Evolutionary conservation across 2,113 vertebrate genomes (phyloP).

Genomic region (Bos taurus): ARS-UCD2.0 NC_037347.1:35555001-35555500

Average conservation of each 20-base stretch:
- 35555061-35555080: background rate
- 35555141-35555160: too few relatives aligned
- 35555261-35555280: background rate
- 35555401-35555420: background rate
- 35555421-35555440: background rate
- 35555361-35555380: accelerated
- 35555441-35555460: background rate
- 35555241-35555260: accelerated
- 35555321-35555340: background rate
- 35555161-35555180: background rate
- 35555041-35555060: background rate
- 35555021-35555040: background rate
- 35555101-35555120: background rate
- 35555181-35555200: accelerated
- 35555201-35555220: background rate
- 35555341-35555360: background rate
- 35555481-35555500: accelerated
- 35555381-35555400: background rate
- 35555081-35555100: background rate
- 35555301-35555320: too few relatives aligned
- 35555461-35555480: background rate
- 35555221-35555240: background rate
- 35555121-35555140: background rate
- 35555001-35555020: background rate
- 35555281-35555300: accelerated